These are phyloP conservation scores for Buathra laborator DNA, from an alignment of 2,888 invertebrate genomes.

Conservation along the genomic window DNA sequence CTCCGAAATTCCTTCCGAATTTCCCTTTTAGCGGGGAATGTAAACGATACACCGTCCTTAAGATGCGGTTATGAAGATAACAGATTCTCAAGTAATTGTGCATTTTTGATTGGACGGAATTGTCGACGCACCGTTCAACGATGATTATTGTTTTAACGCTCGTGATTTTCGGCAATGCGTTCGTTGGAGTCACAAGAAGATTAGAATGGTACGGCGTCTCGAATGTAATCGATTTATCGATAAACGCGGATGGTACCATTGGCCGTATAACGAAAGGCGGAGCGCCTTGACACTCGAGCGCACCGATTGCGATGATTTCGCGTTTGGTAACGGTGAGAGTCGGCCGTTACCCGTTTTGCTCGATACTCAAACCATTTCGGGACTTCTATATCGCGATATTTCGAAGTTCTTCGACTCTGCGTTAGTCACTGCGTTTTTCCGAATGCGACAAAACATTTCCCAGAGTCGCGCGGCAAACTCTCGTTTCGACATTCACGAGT, in stretches of 20 bases:
- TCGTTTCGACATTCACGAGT: neutral
- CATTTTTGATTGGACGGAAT: slow-evolving; percentile 48
- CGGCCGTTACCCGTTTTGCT: neutral
- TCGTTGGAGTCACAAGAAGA: slow-evolving; percentile 1
- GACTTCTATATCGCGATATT: neutral
- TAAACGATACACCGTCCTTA: too few relatives aligned
- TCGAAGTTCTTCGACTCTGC: neutral
- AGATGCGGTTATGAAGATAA: neutral
- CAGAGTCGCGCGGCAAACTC: neutral
- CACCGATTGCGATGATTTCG: neutral
- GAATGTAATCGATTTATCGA: slow-evolving; percentile 25
- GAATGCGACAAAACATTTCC: neutral
- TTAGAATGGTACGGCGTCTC: neutral
- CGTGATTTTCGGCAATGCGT: neutral
- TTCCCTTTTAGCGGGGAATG: too few relatives aligned
- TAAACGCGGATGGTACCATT: slow-evolving; percentile 4
- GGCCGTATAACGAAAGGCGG: neutral
- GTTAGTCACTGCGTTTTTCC: neutral
- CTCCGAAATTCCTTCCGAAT: too few relatives aligned
- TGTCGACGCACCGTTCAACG: slow-evolving; percentile 16
- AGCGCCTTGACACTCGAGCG: neutral
- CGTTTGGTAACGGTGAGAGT: neutral
- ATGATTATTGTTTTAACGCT: neutral
- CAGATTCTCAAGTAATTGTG: neutral
- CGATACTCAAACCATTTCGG: neutral